A percentile compares a stretch with the other conserved stretches of the same genome.
These are phyloP conservation scores for Rhombomys opimus DNA, from an alignment of 2,113 vertebrate species.

Conservation along the genomic window DNA sequence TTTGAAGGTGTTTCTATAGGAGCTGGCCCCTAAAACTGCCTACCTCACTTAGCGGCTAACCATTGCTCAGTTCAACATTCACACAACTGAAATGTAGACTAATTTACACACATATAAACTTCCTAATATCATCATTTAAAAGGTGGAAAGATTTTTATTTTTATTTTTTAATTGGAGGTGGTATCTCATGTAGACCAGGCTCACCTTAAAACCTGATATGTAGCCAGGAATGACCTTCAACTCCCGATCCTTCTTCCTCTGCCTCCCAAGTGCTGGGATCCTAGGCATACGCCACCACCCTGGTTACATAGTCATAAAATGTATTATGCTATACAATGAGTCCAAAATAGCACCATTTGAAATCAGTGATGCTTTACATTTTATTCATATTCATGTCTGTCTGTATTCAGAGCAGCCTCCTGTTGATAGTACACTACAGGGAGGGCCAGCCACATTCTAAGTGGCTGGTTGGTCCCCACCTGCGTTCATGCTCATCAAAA, in stretches of 20 bases:
- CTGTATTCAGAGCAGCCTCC: not conserved
- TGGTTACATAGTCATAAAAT: not conserved
- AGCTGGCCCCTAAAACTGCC: not conserved
- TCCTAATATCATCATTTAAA: not conserved
- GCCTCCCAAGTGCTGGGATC: not conserved
- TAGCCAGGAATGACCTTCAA: not conserved
- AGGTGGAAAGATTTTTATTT: not conserved
- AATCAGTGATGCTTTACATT: not conserved
- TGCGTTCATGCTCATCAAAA: not conserved
- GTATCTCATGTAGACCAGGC: not conserved
- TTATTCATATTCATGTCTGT: not conserved
- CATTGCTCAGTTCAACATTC: not conserved
- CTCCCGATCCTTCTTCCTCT: not conserved
- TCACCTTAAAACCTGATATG: not conserved
- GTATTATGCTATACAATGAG: not conserved
- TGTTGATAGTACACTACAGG: accelerated
- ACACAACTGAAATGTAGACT: not conserved
- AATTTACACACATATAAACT: not conserved
- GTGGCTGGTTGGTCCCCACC: not conserved
- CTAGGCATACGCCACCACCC: not conserved
- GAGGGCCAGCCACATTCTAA: not conserved
- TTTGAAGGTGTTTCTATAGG: not conserved
- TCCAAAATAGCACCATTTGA: not conserved
- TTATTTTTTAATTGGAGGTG: not conserved
- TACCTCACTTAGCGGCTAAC: not conserved